Percentiles rank a stretch among this genome's conserved stretches.
Conservation (phyloP, 2,113 vertebrate genomes). For the Cyphomyrus discorhynchus region DNA sequence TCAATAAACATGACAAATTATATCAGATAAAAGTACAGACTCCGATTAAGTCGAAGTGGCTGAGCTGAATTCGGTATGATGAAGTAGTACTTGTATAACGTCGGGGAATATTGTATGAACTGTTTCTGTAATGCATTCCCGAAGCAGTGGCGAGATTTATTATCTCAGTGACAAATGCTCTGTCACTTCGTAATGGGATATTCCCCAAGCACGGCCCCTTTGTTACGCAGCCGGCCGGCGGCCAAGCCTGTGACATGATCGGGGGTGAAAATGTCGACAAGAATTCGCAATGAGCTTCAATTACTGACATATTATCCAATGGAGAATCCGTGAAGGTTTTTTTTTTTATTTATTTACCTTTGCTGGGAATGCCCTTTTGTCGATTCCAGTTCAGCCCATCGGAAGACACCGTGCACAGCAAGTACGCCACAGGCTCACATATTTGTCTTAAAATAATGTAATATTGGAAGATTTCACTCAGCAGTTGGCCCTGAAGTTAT, state of each 20-base stretch:
- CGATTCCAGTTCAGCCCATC: not conserved
- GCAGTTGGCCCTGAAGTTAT: not conserved
- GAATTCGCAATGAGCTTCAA: constrained; percentile 95
- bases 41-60: constrained; percentile 7
- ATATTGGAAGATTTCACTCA: not conserved
- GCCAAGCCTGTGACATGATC: constrained; percentile 73
- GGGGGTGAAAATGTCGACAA: constrained; percentile 79
- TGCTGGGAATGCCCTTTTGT: not conserved
- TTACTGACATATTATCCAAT: constrained; percentile 84
- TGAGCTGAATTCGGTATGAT: constrained; percentile 1
- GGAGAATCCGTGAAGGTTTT: not conserved
- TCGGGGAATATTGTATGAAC: constrained; percentile 7
- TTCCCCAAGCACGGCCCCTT: constrained; percentile 75
- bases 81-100: constrained; percentile 4
- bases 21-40: constrained; percentile 13
- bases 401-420: not conserved
- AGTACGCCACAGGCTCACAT: not conserved
- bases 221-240: constrained; percentile 83
- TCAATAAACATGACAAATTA: constrained; percentile 19
- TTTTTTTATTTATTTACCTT: not conserved
- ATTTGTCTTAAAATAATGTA: not conserved
- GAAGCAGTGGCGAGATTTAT: constrained; percentile 74
- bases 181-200: constrained; percentile 78
- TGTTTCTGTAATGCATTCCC: constrained; percentile 10
- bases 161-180: constrained; percentile 91